Evolutionary conservation across 37 sponge, comb jelly and placozoan genomes (phyloP).

Genomic region (Bolinopsis microptera): DNA sequence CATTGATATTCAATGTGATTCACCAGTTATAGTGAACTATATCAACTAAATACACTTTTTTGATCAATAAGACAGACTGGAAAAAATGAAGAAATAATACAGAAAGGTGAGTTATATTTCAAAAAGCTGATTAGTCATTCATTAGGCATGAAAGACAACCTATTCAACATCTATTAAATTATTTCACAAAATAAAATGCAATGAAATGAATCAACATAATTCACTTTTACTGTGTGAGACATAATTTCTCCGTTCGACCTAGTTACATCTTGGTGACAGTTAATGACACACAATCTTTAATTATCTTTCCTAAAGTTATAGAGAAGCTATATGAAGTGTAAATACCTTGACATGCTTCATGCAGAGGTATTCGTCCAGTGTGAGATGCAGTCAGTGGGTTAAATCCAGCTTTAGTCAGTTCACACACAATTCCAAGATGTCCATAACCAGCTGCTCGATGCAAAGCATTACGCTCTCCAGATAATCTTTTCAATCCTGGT

Average conservation of each 20-base stretch:
- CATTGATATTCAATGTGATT: not conserved
- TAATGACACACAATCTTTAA: not conserved
- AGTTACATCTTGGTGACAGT: too few relatives aligned
- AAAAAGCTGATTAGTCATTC: too few relatives aligned
- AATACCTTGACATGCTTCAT: conserved; percentile 53
- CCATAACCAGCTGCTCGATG: conserved; percentile 38
- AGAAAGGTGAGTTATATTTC: too few relatives aligned
- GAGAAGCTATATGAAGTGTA: too few relatives aligned
- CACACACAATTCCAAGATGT: not conserved
- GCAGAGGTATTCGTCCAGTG: conserved; percentile 10
- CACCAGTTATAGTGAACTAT: not conserved
- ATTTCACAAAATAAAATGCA: too few relatives aligned
- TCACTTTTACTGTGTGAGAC: too few relatives aligned
- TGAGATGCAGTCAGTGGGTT: conserved; percentile 37
- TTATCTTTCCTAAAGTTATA: too few relatives aligned
- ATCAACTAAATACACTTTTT: not conserved
- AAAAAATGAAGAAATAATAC: not conserved
- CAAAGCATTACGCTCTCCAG: conserved; percentile 4
- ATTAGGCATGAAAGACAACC: too few relatives aligned
- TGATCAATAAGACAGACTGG: not conserved
- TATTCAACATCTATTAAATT: too few relatives aligned
- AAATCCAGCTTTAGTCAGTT: conserved; percentile 10
- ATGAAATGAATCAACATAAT: too few relatives aligned
- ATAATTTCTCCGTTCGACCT: too few relatives aligned
- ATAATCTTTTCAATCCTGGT: conserved; percentile 8